Conservation (phyloP, 2,797 vertebrate species). For the Mergus octosetaceus region DNA sequence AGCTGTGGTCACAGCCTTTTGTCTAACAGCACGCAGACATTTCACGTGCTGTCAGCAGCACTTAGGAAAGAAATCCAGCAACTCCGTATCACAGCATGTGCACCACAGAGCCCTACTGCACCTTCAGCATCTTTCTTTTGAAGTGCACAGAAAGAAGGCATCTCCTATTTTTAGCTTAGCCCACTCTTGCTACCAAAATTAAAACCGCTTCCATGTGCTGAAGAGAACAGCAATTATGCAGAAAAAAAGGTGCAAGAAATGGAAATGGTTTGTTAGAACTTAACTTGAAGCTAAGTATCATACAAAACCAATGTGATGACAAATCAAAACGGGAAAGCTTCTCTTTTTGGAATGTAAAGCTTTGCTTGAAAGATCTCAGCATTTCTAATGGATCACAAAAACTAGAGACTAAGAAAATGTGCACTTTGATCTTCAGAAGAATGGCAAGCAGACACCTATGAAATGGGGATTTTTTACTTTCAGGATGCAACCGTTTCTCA, state of each 20-base stretch:
- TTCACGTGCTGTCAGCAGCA: background rate
- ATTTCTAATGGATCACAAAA: background rate
- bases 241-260: slow-evolving; percentile 1
- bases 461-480: background rate
- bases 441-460: background rate
- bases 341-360: background rate
- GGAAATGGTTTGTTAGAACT: background rate
- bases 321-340: background rate
- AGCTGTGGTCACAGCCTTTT: background rate
- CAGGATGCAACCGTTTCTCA: background rate
- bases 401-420: background rate
- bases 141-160: background rate
- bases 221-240: background rate
- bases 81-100: background rate
- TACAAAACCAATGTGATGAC: background rate
- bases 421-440: background rate
- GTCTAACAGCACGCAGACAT: background rate
- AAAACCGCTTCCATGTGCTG: slow-evolving; percentile 22
- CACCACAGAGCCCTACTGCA: background rate
- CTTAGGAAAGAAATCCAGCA: background rate
- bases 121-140: background rate
- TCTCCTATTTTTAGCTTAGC: slow-evolving; percentile 35
- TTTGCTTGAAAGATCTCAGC: background rate
- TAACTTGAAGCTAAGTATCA: background rate
- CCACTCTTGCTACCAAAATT: slow-evolving; percentile 30